Base-by-base conservation (phyloP, 2,888 invertebrate genomes). In the Gibbula magus region DNA sequence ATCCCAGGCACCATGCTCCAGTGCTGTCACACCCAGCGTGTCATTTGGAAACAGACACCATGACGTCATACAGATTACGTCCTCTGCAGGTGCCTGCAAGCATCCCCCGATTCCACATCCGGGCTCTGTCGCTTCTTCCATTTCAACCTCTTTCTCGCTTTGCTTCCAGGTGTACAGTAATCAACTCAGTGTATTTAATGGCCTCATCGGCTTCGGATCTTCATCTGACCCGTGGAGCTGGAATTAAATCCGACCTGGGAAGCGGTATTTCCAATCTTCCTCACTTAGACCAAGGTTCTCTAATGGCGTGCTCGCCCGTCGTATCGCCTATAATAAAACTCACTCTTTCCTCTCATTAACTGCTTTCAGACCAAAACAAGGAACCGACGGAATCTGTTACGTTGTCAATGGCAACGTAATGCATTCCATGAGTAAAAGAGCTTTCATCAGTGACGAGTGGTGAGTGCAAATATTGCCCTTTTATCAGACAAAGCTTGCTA, bases 371-470 rank as follows among this genome's bases (percentile, higher is more conserved):
- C 70, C 32, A 70, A 70, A 70, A 70, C 70, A 70, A 18, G 39
- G 35, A 20, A 70, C 29, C 29, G 35, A 20, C 70, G 35, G 70
- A 70, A 70, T 70, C 35, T 20, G 70, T 70, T 70, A 70, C 70
- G 70, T 70, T 35, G 70, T 70, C 70, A 32, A 70, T 70, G 25
- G 70, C 70, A 70, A 70, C 70, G 70, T 70, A 70, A 39, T 56
- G n/a, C 35, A 20, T 20, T 39, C 20, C 20, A 32, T 10, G n/a
- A 32, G 70, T 35, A 20, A 32, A 20, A 10, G 70, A 70, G 18
- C 20, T 18, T 70, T 20, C 32, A 35, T 32, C 39, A 20, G 39
- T 13, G 35, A 35, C 32, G 20, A 20, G 32, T 70, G 45, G 45
- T 45, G 45, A 45, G 45, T 5, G 45, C 45, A 32, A 29, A 70